A percentile compares a stretch with the other conserved stretches of the same genome.
phyloP scores from a whole-genome alignment of 2,113 vertebrate species.

The Cromileptes altivelis region DNA sequence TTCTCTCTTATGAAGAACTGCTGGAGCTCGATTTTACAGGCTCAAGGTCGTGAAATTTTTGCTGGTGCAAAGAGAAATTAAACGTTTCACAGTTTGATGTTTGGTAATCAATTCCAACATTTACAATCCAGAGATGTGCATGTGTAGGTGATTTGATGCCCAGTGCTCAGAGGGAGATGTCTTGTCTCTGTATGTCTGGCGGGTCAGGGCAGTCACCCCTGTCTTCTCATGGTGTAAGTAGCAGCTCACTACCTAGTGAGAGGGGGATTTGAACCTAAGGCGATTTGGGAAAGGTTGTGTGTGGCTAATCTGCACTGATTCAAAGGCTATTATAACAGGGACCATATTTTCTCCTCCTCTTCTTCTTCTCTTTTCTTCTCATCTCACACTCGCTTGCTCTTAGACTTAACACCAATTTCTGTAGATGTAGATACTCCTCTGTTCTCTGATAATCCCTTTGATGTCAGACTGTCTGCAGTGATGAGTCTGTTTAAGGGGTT shows the following conservation, averaged over 20 bases:
- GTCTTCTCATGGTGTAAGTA: conserved; percentile 78
- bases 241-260: conserved; percentile 73
- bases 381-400: conserved; percentile 53
- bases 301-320: conserved; percentile 79
- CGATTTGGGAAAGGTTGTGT: conserved; percentile 77
- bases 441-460: conserved; percentile 75
- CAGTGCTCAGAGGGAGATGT: conserved; percentile 42
- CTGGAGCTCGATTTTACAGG: conserved; percentile 35
- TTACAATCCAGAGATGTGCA: neutral
- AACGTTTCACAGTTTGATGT: conserved; percentile 8
- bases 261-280: conserved; percentile 76
- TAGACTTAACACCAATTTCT: conserved; percentile 61
- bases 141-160: conserved; percentile 12
- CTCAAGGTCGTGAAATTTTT: neutral
- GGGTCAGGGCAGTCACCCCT: conserved; percentile 60
- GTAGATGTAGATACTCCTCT: conserved; percentile 52
- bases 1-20: conserved; percentile 31
- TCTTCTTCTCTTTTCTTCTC: conserved; percentile 43
- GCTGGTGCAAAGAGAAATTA: neutral
- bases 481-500: conserved; percentile 80
- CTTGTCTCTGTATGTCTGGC: conserved; percentile 36
- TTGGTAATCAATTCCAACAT: neutral
- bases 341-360: conserved; percentile 58
- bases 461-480: conserved; percentile 69
- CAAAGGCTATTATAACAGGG: conserved; percentile 71